Conservation (phyloP, 2,797 vertebrate genomes). For the Karalla daura region DNA sequence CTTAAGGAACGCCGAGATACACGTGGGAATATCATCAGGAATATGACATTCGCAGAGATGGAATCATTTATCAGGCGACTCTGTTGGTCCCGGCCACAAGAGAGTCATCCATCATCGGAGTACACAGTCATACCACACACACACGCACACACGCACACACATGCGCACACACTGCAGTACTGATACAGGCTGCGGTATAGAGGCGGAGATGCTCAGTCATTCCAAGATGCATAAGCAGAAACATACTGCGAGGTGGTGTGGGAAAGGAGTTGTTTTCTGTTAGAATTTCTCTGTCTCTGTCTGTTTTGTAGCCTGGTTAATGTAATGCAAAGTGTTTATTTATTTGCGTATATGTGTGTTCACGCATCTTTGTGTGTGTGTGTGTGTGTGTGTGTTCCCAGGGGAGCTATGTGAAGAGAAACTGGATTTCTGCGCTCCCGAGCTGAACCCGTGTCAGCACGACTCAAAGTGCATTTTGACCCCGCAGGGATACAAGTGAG, state of each 20-base stretch:
- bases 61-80: conserved; percentile 76
- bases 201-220: conserved; percentile 2
- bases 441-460: conserved; percentile 96
- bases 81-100: conserved; percentile 56
- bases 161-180: background rate
- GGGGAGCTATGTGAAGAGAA: conserved; percentile 98
- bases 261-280: conserved; percentile 7
- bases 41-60: conserved; percentile 63
- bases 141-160: no score
- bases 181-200: conserved; percentile 2
- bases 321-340: conserved; percentile 20
- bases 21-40: conserved; percentile 54
- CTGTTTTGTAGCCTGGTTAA: conserved; percentile 5
- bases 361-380: conserved; percentile 43
- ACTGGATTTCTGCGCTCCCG: conserved; percentile 94
- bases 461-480: conserved; percentile 96
- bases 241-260: conserved; percentile 2
- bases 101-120: conserved; percentile 73
- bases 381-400: conserved; percentile 78
- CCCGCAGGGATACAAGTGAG: conserved; percentile 94
- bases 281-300: conserved; percentile 23
- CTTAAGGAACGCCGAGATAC: conserved; percentile 41
- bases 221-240: conserved; percentile 1
- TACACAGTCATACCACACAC: conserved; percentile 19
- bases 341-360: conserved; percentile 24